Percentiles rank a stretch among this genome's conserved stretches.
These are phyloP conservation scores for Drosophila falleni DNA, from an alignment of 2,888 invertebrate genomes.

Conservation along the genomic window DNA sequence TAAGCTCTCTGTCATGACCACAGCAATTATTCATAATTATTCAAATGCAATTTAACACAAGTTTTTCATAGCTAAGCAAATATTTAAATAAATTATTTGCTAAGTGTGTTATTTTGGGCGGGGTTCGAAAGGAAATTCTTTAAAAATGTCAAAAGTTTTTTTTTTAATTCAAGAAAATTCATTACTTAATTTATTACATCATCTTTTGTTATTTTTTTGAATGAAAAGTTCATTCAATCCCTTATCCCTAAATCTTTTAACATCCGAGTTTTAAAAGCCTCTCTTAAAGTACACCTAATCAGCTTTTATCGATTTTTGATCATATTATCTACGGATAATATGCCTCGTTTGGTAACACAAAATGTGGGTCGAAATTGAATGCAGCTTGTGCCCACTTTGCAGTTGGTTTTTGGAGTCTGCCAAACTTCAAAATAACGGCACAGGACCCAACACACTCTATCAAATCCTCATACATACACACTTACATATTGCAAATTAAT, in stretches of 20 bases:
- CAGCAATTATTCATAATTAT: conserved; percentile 53
- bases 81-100: conserved; percentile 10
- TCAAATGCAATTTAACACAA: conserved; percentile 21
- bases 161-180: neutral
- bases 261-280: neutral
- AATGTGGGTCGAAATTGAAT: neutral
- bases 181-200: neutral
- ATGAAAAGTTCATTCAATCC: neutral
- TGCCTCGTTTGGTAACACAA: neutral
- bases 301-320: neutral
- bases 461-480: neutral
- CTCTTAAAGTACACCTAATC: conserved; percentile 1
- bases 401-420: conserved; percentile 18
- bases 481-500: conserved; percentile 20
- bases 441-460: neutral
- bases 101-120: neutral
- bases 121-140: neutral
- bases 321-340: neutral
- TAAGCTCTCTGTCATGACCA: conserved; percentile 28
- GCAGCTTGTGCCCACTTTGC: conserved; percentile 14
- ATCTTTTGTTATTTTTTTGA: neutral
- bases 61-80: conserved; percentile 6
- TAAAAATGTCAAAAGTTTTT: neutral
- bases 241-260: neutral
- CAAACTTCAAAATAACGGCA: conserved; percentile 9